Percentiles rank a stretch among this genome's conserved stretches.
phyloP scores from a whole-genome alignment of 2,113 vertebrate species.

The Menidia beryllina region DNA sequence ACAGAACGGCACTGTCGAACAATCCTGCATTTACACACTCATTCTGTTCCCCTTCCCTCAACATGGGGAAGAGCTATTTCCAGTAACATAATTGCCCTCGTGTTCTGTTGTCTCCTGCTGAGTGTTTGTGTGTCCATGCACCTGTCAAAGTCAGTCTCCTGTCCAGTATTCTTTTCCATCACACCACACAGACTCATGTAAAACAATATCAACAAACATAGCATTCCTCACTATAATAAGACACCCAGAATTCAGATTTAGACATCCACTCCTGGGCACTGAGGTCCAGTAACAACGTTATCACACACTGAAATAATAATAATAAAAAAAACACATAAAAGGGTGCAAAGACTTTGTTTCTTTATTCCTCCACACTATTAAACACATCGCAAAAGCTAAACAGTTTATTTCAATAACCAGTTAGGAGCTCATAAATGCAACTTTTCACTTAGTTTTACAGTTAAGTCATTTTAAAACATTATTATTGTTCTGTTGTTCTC shows the following conservation, averaged over 20 bases:
- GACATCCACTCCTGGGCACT: rapidly evolving
- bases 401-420: no score
- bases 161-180: slow-evolving; percentile 33
- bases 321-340: no score
- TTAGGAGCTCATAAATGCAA: no score
- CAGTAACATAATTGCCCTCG: slow-evolving; percentile 65
- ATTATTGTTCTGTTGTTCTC: no score
- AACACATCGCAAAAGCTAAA: no score
- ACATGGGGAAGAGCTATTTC: slow-evolving; percentile 70
- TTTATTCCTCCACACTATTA: no score
- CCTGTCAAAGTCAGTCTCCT: slow-evolving; percentile 62
- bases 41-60: slow-evolving; percentile 23
- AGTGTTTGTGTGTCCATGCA: slow-evolving; percentile 49
- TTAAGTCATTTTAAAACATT: no score
- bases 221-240: background rate
- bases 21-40: slow-evolving; percentile 7
- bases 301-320: background rate
- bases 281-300: background rate
- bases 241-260: background rate
- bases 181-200: slow-evolving; percentile 16
- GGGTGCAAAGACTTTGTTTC: no score
- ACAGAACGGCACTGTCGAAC: slow-evolving; percentile 11
- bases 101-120: slow-evolving; percentile 55
- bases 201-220: background rate
- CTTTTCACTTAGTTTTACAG: no score